These are phyloP conservation scores for Agraylea sexmaculata DNA, from an alignment of 1,140 invertebrate species.

Conservation along the genomic window DNA sequence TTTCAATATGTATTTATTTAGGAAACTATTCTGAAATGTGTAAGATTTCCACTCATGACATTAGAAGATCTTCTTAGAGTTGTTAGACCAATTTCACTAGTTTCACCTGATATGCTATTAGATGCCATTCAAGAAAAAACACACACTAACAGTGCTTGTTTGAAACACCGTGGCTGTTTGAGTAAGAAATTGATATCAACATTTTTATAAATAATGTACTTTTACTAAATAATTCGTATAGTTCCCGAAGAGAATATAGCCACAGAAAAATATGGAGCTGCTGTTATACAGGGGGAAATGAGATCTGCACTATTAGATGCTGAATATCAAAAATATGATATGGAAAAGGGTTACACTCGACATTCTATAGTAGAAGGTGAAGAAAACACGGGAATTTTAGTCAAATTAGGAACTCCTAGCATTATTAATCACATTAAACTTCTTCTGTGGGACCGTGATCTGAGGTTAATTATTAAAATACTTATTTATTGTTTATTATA, in stretches of 20 bases:
- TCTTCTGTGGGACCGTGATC: slow-evolving; percentile 89
- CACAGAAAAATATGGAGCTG: slow-evolving; percentile 58
- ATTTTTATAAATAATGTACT: slow-evolving; percentile 1
- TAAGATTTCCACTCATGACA: slow-evolving; percentile 80
- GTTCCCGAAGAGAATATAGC: slow-evolving; percentile 89
- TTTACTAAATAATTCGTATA: slow-evolving; percentile 28
- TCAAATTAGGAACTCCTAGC: slow-evolving; percentile 75
- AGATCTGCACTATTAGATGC: slow-evolving; percentile 76
- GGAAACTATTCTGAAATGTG: slow-evolving; percentile 43
- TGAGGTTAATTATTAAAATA: slow-evolving; percentile 43
- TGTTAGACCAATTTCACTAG: slow-evolving; percentile 73
- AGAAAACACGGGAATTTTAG: slow-evolving; percentile 69
- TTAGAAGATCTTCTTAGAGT: slow-evolving; percentile 76
- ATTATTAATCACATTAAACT: slow-evolving; percentile 91
- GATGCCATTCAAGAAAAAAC: slow-evolving; percentile 85
- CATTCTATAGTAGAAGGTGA: slow-evolving; percentile 75
- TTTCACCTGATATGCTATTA: slow-evolving; percentile 80
- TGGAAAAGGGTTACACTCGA: slow-evolving; percentile 84
- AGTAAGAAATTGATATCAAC: slow-evolving; percentile 35
- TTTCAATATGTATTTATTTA: slow-evolving; percentile 13
- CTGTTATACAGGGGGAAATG: slow-evolving; percentile 81
- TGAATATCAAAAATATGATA: slow-evolving; percentile 76
- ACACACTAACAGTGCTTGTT: slow-evolving; percentile 59
- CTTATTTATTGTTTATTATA: slow-evolving; percentile 4
- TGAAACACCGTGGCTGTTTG: slow-evolving; percentile 71